Conservation (phyloP, 2,888 invertebrate genomes). For the Monoplex corrugatus region DNA sequence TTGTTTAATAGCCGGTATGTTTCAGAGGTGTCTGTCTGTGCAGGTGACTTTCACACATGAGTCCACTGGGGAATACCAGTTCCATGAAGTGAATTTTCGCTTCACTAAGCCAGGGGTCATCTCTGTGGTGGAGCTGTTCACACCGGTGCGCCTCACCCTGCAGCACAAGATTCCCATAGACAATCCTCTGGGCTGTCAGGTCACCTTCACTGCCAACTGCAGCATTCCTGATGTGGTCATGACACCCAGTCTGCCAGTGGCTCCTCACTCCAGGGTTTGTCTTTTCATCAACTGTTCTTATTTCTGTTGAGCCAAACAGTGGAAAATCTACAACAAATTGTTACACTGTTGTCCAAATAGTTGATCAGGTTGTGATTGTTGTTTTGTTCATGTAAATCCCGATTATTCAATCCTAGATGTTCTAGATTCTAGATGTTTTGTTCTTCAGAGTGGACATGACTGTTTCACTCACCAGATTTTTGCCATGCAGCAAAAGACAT, state of each 20-base stretch:
- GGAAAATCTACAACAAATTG: no score
- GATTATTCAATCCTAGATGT: no score
- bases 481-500: no score
- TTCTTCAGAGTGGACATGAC: no score
- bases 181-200: constrained; percentile 78
- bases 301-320: no score
- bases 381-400: no score
- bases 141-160: constrained; percentile 79
- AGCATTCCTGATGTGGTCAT: constrained; percentile 77
- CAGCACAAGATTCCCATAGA: constrained; percentile 77
- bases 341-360: no score
- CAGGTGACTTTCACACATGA: constrained; percentile 81
- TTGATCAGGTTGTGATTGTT: no score
- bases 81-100: constrained; percentile 79
- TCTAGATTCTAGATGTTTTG: no score
- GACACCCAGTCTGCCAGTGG: constrained; percentile 72
- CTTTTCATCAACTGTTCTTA: no score
- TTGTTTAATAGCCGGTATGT: no score
- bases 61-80: constrained; percentile 80
- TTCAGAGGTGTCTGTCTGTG: constrained; percentile 41
- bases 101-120: constrained; percentile 77
- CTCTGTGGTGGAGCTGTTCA: constrained; percentile 76
- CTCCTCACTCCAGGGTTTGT: background rate
- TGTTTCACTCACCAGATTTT: no score
- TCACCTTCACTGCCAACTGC: constrained; percentile 77